A percentile compares a stretch with the other conserved stretches of the same genome.
These are phyloP conservation scores for Synanthedon tipuliformis DNA, from an alignment of 2,888 invertebrate genomes.

Conservation along the genomic window DNA sequence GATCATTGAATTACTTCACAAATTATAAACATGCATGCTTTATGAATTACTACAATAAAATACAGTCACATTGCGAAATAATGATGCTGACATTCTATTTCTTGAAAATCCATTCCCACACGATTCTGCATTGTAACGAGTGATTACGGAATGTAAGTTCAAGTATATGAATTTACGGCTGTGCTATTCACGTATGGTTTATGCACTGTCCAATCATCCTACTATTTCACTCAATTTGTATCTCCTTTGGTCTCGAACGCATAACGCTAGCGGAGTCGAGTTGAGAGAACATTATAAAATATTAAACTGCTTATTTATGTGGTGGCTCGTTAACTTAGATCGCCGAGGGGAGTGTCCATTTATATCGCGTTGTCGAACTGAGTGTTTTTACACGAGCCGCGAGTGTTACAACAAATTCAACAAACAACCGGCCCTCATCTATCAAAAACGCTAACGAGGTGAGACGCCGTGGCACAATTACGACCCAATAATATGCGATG, in stretches of 20 bases:
- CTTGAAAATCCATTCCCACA: conserved; percentile 4
- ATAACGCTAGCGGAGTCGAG: conserved; percentile 9
- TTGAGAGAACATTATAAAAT: conserved; percentile 46
- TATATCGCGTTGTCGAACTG: conserved; percentile 61
- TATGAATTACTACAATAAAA: conserved; percentile 24
- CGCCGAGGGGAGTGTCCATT: conserved; percentile 65
- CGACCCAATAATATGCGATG: conserved; percentile 56
- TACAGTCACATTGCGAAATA: conserved; percentile 20
- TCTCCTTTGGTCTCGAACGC: background rate
- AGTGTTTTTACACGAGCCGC: conserved; percentile 59
- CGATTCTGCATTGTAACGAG: background rate
- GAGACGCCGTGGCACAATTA: conserved; percentile 60
- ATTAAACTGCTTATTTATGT: conserved; percentile 60
- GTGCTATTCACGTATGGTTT: conserved; percentile 3
- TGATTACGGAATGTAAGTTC: background rate
- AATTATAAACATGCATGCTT: conserved; percentile 43
- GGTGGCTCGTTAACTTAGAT: conserved; percentile 63
- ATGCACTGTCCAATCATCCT: conserved; percentile 4
- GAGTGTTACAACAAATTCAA: conserved; percentile 63
- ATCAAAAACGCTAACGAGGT: conserved; percentile 68
- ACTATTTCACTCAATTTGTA: conserved; percentile 5
- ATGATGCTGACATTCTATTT: conserved; percentile 15
- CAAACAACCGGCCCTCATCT: conserved; percentile 65
- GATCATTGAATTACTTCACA: conserved; percentile 62
- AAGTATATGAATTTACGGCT: conserved; percentile 3